A percentile compares a stretch with the other conserved stretches of the same genome.
phyloP scores from a whole-genome alignment of 2,113 vertebrate species.

The Amphiprion ocellaris region DNA sequence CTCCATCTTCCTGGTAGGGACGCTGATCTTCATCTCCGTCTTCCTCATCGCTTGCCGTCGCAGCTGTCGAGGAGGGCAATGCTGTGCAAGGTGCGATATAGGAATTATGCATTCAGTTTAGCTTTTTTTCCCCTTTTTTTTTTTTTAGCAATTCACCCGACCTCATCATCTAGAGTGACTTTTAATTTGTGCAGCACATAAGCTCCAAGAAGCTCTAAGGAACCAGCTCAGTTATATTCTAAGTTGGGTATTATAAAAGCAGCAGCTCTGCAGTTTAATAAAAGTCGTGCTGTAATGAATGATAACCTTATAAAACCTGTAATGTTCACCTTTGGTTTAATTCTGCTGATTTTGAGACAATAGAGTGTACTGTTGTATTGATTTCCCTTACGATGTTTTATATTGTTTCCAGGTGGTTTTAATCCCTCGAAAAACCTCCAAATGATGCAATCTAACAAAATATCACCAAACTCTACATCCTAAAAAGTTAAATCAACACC shows the following conservation, averaged over 20 bases:
- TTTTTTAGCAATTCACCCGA: not conserved
- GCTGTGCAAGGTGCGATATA: slow-evolving; percentile 86
- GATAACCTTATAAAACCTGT: not conserved
- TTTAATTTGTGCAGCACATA: not conserved
- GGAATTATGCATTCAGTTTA: not conserved
- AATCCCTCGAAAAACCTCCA: not conserved
- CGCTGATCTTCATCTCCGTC: slow-evolving; percentile 88
- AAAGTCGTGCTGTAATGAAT: not conserved
- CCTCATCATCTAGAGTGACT: not conserved
- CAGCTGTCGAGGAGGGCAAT: slow-evolving; percentile 87
- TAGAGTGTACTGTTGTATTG: not conserved
- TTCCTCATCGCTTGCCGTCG: slow-evolving; percentile 90
- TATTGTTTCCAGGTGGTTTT: not conserved
- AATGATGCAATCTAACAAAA: not conserved
- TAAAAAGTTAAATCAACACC: slow-evolving; percentile 10
- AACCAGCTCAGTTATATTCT: not conserved
- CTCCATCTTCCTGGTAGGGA: slow-evolving; percentile 91
- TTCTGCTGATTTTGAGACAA: not conserved
- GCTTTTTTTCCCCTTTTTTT: not conserved
- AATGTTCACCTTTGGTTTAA: slow-evolving; percentile 14
- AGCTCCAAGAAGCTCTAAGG: not conserved
- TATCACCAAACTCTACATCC: not conserved
- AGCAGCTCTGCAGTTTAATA: slow-evolving; percentile 25
- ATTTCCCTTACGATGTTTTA: slow-evolving; percentile 13
- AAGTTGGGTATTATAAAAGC: slow-evolving; percentile 4